Percentiles rank a stretch among this genome's conserved stretches.
Conservation (phyloP, 2,888 invertebrate genomes). For the Parasteatoda lunata region DNA sequence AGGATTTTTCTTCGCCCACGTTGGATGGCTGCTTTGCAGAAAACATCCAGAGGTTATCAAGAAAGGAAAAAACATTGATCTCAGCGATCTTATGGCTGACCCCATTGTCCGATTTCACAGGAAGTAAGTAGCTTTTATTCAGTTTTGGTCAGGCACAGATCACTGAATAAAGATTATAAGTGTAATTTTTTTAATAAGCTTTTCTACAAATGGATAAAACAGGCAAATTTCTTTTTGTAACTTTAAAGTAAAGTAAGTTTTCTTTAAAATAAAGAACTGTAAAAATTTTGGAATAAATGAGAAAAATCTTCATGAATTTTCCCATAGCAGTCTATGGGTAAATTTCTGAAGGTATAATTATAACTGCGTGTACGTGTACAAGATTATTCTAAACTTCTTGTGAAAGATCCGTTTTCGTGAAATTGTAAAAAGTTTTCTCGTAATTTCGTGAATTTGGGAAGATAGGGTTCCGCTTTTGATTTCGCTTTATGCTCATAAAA, state of each 20-base stretch:
- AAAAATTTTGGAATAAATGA: neutral
- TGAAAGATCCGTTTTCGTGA: neutral
- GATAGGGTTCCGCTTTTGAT: too few species aligned
- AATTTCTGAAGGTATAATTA: neutral
- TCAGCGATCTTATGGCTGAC: constrained; percentile 75
- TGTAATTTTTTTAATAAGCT: neutral
- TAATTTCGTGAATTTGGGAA: too few species aligned
- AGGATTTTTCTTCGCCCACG: constrained; percentile 78
- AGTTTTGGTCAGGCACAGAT: neutral
- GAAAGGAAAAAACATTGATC: constrained; percentile 75
- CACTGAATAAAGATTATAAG: neutral
- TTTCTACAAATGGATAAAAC: neutral
- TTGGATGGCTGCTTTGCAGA: constrained; percentile 77
- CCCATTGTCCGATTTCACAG: constrained; percentile 76
- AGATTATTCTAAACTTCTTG: neutral
- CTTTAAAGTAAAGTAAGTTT: neutral
- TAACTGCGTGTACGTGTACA: neutral
- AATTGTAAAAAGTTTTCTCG: neutral
- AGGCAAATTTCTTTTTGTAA: neutral
- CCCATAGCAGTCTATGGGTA: neutral
- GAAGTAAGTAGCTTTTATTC: constrained; percentile 74
- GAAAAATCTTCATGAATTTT: neutral
- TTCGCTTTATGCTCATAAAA: too few species aligned
- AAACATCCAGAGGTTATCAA: constrained; percentile 77
- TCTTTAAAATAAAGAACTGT: neutral